Evolutionary conservation across 2,797 vertebrate genomes (phyloP).

Genomic region (Agapornis canus): DNA sequence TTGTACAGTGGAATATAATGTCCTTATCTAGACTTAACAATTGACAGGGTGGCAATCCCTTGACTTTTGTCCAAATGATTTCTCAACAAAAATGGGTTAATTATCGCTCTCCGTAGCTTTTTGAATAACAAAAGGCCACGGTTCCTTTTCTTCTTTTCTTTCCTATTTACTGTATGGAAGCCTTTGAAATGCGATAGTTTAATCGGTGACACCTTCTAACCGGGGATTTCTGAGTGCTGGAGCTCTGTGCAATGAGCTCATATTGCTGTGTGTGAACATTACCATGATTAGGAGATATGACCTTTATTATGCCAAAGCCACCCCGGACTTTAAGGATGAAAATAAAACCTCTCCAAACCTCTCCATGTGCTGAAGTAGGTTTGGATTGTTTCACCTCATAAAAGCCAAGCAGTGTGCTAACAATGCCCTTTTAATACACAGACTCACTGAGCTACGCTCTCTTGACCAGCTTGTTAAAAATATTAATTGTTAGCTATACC

Average conservation of each 20-base stretch:
- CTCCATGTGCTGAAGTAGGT: constrained; percentile 67
- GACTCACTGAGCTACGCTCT: constrained; percentile 15
- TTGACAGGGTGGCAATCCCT: constrained; percentile 85
- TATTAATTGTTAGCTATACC: constrained; percentile 41
- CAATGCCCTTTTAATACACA: constrained; percentile 61
- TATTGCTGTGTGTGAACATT: constrained; percentile 81
- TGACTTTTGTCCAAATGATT: constrained; percentile 86
- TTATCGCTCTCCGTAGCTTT: constrained; percentile 90
- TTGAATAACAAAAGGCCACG: constrained; percentile 90
- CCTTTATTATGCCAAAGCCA: constrained; percentile 82
- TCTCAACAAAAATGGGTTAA: constrained; percentile 90
- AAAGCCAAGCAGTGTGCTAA: constrained; percentile 69
- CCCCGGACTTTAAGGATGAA: constrained; percentile 80
- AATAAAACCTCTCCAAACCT: constrained; percentile 72
- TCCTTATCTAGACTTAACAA: constrained; percentile 83
- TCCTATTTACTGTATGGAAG: constrained; percentile 83
- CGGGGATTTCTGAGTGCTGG: constrained; percentile 79
- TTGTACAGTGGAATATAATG: constrained; percentile 81
- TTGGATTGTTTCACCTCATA: constrained; percentile 79
- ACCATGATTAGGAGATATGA: constrained; percentile 79
- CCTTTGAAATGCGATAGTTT: constrained; percentile 86
- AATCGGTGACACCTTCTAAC: constrained; percentile 84
- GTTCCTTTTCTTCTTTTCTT: constrained; percentile 89
- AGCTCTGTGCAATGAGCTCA: constrained; percentile 79
- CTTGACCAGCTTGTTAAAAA: constrained; percentile 62